Evolutionary conservation across 2,888 invertebrate species (phyloP).

Genomic region (Microctonus aethiopoides): DNA sequence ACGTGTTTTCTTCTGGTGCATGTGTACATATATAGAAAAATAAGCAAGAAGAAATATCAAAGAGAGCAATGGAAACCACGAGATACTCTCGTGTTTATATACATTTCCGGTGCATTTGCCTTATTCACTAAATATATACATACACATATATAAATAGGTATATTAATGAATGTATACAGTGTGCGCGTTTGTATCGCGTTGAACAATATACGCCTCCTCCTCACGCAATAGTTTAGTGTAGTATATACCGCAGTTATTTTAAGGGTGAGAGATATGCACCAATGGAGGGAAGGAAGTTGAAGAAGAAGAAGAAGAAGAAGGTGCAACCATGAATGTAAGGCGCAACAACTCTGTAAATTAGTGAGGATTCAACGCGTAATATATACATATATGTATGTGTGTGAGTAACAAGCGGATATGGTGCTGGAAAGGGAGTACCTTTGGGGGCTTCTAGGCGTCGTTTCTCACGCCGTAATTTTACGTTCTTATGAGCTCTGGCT

Average conservation of each 20-base stretch:
- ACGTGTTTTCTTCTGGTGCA: not conserved
- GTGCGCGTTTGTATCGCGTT: too few relatives aligned
- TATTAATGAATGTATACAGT: too few relatives aligned
- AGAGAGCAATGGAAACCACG: not conserved
- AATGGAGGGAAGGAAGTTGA: not conserved
- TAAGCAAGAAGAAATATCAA: not conserved
- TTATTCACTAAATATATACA: not conserved
- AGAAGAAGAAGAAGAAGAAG: too few relatives aligned
- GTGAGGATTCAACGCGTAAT: slow-evolving; percentile 1
- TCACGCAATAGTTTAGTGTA: not conserved
- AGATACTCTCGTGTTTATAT: not conserved
- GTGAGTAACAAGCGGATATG: not conserved
- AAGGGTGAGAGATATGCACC: not conserved
- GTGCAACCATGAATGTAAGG: not conserved
- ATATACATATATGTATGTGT: not conserved
- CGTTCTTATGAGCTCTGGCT: not conserved
- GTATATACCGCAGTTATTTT: not conserved
- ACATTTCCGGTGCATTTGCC: not conserved
- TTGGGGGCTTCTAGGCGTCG: slow-evolving; percentile 9
- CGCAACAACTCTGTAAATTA: slow-evolving; percentile 2
- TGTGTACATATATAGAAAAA: not conserved
- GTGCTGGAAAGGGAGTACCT: not conserved
- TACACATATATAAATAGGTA: not conserved
- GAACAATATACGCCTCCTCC: not conserved
- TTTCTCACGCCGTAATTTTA: slow-evolving; percentile 16